A percentile compares a stretch with the other conserved stretches of the same genome.
Conservation (phyloP, 2,797 vertebrate species). For the Oryzias dopingdopingensis region DNA sequence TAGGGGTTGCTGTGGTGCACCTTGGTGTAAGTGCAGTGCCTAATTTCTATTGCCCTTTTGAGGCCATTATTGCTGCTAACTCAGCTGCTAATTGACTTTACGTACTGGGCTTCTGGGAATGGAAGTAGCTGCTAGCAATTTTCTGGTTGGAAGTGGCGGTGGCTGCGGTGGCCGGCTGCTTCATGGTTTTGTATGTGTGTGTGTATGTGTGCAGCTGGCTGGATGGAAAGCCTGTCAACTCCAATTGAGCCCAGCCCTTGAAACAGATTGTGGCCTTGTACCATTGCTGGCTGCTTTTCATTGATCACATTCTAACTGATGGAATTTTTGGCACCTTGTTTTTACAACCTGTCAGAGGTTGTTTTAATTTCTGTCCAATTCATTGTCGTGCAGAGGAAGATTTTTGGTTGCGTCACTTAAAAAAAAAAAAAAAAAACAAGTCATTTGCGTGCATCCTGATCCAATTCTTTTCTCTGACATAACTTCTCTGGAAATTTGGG, state of each 20-base stretch:
- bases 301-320: conserved; percentile 43
- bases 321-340: conserved; percentile 47
- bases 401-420: conserved; percentile 15
- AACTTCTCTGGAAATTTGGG: too few relatives aligned
- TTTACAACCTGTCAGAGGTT: conserved; percentile 27
- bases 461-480: neutral
- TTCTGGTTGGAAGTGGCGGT: conserved; percentile 22
- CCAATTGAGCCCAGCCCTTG: conserved; percentile 47
- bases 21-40: conserved; percentile 55
- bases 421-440: conserved; percentile 5
- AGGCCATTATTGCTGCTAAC: conserved; percentile 67
- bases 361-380: conserved; percentile 39
- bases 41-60: conserved; percentile 73
- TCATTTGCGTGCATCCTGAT: neutral
- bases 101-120: conserved; percentile 48
- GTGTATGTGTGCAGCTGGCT: conserved; percentile 13
- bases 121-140: conserved; percentile 47
- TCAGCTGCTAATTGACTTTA: conserved; percentile 72
- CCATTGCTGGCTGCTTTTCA: conserved; percentile 20
- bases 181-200: conserved; percentile 9
- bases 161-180: neutral
- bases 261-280: conserved; percentile 53
- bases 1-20: conserved; percentile 53
- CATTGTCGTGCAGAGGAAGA: conserved; percentile 23
- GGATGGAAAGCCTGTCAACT: conserved; percentile 53